Base-by-base conservation (phyloP, 2,797 vertebrate genomes). In the Schizopygopsis malacanthus region DNA sequence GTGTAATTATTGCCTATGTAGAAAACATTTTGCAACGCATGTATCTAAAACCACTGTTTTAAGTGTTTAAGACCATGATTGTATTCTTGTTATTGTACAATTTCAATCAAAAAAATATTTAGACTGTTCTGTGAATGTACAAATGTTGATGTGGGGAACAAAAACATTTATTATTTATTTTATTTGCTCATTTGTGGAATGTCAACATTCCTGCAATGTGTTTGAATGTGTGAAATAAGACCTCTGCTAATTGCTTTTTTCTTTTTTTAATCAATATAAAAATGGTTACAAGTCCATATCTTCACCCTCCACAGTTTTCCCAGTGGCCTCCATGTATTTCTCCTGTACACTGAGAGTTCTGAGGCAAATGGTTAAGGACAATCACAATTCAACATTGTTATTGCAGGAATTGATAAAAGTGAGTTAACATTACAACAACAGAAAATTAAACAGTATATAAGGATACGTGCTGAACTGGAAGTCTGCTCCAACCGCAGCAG, bases 381-480 rank as follows among this genome's bases (percentile, higher is more conserved):
- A 96, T 67, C 16, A 33, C 28, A 22, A 67, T 77, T 39, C 75
- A 59, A 2, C 8, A 13, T 10, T 12, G 18, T 2, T 8, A 43
- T 6, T 28, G 37, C 52, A 75, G 16, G 33, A 70, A 65, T 33
- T 4, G 63, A 80, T 11, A 50, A 15, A 52, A 65, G 20, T 7
- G 47, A 41, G 20, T 78, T 16, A 65, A 22, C 2, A 41, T 6
- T 13, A 56, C 6, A 25, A 25, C 9, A 54, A 69, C n/a, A 1
- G 8, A 20, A 39, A 81, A 20, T 2, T 6, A 67, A 43, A 47
- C 69, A 13, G 22, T 50, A 18, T 37, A 75, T 86, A 96, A 99
- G 98, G 98, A 99, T 99, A 99, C 97, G 96, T 95, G 81, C 92
- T 89, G 52, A 99, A 99, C 91, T 99, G 97, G 91, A 99, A 99